Evolutionary conservation across 2,888 invertebrate species (phyloP).

Genomic region (Caradrina kadenii): DNA sequence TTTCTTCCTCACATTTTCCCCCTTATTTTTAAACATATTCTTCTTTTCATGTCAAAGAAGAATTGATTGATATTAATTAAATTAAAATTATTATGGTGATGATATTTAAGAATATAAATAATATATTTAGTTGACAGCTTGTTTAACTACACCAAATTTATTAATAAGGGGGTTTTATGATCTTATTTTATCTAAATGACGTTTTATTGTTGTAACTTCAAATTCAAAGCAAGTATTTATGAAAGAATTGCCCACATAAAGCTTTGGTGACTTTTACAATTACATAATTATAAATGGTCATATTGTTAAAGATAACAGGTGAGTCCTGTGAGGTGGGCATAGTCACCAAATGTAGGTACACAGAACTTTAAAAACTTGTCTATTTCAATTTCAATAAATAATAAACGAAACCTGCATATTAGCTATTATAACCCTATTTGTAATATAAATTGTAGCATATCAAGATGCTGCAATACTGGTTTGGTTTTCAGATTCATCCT

Average conservation of each 20-base stretch:
- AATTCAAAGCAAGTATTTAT: neutral
- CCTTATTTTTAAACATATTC: neutral
- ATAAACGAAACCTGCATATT: neutral
- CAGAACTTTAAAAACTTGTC: neutral
- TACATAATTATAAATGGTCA: neutral
- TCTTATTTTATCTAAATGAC: neutral
- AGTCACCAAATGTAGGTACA: neutral
- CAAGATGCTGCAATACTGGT: neutral
- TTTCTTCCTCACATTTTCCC: neutral
- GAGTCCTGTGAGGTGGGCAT: neutral
- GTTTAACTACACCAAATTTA: neutral
- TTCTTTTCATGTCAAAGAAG: no score
- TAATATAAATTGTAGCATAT: neutral
- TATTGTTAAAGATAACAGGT: neutral
- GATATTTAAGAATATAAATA: no score
- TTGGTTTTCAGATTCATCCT: slow-evolving; percentile 16
- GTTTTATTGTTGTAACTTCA: neutral
- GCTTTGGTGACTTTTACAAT: neutral
- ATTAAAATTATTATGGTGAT: neutral
- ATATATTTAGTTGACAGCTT: neutral
- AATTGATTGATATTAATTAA: neutral
- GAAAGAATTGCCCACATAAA: neutral
- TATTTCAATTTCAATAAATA: neutral
- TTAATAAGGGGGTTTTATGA: neutral
- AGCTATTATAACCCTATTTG: neutral